Evolutionary conservation across 2,888 invertebrate species (phyloP), one percentile per base, ranked within the genome.

Genomic region (Macropis europaea): DNA sequence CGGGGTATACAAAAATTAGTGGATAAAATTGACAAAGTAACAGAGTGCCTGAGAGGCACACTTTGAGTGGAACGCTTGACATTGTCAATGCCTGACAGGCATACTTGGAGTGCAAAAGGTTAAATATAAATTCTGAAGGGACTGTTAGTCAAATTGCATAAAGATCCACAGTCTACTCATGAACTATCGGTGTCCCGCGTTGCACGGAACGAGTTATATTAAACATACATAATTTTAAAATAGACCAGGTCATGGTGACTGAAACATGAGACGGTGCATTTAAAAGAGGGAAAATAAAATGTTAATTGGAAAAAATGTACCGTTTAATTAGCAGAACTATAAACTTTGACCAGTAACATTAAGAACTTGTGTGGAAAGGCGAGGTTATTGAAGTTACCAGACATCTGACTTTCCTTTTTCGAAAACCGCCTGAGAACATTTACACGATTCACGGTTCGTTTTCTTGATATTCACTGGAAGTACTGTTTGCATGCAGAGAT

Each of bases 401-500:
- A 6, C 15, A 15, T 9, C 22, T 19, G 22, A 34, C 13, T 19
- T 26, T 42, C 5, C 30, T 32, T 64, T 42, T 40, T 13, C 24
- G 30, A 57, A 42, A 13, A 15, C 2, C 13, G 24, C 38, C 34
- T n/a, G 24, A 15, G 17, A 53, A 45, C 60, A 40, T 66, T 66
- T 62, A 5, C 38, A 36, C 30, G n/a, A 34, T 11, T 19, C 47
- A 24, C 13, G 17, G 13, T 48, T 34, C 36, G 47, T 62, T 59
- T 43, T 17, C 54, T 45, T 7, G 24, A 70, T 62, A 66, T 62
- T 62, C 54, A 47, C 40, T 68, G 75, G 61, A 81, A 72, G 79
- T 79, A 82, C 79, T 83, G 82, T 83, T 83, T 82, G 78, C 76
- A 61, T 74, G 75, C 78, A 78, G 56, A 80, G 76, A 83, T 77